Percentiles rank a stretch among this genome's conserved stretches.
phyloP scores from a whole-genome alignment of 2,113 vertebrate genomes.

The Sceloporus tristichus region DNA sequence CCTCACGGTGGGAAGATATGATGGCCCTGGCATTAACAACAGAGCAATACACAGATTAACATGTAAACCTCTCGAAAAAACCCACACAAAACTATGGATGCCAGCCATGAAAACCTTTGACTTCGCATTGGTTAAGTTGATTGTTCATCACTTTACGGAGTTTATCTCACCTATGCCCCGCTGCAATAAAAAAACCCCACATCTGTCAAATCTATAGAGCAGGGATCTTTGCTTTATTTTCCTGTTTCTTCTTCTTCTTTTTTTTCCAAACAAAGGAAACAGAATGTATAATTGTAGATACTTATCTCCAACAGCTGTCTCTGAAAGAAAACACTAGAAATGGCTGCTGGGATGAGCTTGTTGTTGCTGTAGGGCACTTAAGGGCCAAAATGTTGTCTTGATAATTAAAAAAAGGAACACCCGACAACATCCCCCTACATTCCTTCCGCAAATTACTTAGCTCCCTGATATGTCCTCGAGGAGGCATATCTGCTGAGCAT shows the following conservation, averaged over 20 bases:
- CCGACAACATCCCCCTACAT: not conserved
- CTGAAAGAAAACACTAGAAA: conserved; percentile 49
- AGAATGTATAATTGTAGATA: conserved; percentile 35
- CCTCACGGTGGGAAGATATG: no score
- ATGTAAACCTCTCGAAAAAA: no score
- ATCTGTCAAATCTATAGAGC: not conserved
- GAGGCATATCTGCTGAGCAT: not conserved
- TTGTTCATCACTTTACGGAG: not conserved
- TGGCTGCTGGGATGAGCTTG: conserved; percentile 25
- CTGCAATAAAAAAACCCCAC: conserved; percentile 5
- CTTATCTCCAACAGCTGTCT: conserved; percentile 56
- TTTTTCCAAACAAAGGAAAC: conserved; percentile 33
- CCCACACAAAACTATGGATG: no score
- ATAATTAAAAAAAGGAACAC: conserved; percentile 35
- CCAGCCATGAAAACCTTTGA: no score
- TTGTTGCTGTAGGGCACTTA: conserved; percentile 25
- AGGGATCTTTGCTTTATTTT: not conserved
- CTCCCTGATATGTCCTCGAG: not conserved
- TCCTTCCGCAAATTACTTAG: conserved; percentile 23
- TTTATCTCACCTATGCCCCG: not conserved
- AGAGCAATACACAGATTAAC: no score
- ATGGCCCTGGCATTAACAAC: no score
- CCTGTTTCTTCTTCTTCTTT: not conserved
- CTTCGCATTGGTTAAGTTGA: not conserved
- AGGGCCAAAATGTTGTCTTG: conserved; percentile 25